These are phyloP conservation scores for Exaiptasia diaphana DNA, from an alignment of 64 coral and sea anemone genomes.

Conservation along the genomic window DNA sequence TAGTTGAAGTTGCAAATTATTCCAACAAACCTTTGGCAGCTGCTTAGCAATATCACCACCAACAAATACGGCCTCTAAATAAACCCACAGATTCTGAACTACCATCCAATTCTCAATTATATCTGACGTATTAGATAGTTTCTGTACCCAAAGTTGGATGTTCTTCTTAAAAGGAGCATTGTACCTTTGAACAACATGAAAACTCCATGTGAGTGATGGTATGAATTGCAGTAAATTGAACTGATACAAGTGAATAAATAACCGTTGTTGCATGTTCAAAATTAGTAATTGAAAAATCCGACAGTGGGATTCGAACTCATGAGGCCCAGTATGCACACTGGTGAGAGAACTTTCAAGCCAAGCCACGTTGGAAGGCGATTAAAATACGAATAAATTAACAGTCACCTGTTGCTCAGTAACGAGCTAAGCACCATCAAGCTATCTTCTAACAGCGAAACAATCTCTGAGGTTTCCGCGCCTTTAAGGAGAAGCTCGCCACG, in stretches of 20 bases:
- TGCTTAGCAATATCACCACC: slow-evolving; percentile 93
- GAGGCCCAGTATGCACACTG: too few relatives aligned
- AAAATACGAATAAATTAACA: too few relatives aligned
- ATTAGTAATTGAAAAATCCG: too few relatives aligned
- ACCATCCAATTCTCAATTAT: slow-evolving; percentile 98
- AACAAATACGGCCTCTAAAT: slow-evolving; percentile 90
- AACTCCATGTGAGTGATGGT: background rate
- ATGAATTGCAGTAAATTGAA: too few relatives aligned
- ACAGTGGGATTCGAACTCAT: too few relatives aligned
- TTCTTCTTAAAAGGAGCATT: slow-evolving; percentile 96
- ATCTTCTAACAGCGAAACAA: slow-evolving; percentile 84
- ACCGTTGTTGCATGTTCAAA: too few relatives aligned
- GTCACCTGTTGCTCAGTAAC: slow-evolving; percentile 84
- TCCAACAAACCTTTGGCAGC: slow-evolving; percentile 65
- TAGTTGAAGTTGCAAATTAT: background rate
- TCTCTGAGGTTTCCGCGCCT: slow-evolving; percentile 78
- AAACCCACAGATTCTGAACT: slow-evolving; percentile 89
- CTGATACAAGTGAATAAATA: too few relatives aligned
- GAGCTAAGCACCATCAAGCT: slow-evolving; percentile 86
- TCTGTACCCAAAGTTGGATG: slow-evolving; percentile 88
- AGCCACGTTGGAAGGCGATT: too few relatives aligned
- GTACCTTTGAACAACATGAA: slow-evolving; percentile 36
- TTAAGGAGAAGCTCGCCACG: slow-evolving; percentile 84
- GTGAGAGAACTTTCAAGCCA: too few relatives aligned
- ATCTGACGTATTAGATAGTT: slow-evolving; percentile 91